phyloP scores from a whole-genome alignment of 2,797 vertebrate species.

The Prionace glauca region DNA sequence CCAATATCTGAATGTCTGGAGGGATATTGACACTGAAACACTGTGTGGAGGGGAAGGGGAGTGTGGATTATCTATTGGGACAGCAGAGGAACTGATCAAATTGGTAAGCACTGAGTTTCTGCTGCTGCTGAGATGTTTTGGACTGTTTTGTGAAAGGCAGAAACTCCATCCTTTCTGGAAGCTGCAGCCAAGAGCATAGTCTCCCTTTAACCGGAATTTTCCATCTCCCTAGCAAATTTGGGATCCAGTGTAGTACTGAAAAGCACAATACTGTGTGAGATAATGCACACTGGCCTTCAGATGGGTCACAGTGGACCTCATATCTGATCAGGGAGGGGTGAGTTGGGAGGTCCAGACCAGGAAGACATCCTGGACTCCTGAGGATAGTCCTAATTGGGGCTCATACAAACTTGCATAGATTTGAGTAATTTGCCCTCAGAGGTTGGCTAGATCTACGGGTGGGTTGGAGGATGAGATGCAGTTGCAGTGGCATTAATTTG shows the following conservation, averaged over 20 bases:
- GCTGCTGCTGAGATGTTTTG: neutral
- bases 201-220: neutral
- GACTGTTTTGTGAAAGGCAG: neutral
- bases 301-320: neutral
- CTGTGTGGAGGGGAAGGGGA: neutral
- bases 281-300: neutral
- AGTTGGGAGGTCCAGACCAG: neutral
- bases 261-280: neutral
- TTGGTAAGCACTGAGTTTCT: neutral
- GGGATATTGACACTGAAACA: neutral
- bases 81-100: neutral
- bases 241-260: neutral
- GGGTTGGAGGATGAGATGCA: neutral
- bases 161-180: neutral
- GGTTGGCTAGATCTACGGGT: neutral
- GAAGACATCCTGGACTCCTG: neutral
- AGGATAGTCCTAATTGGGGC: neutral
- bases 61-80: neutral
- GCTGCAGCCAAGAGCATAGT: neutral
- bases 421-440: neutral
- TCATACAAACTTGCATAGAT: neutral
- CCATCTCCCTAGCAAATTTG: neutral
- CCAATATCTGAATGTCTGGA: neutral
- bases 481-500: too few relatives aligned
- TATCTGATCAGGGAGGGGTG: neutral